Conservation (phyloP, 2,797 vertebrate genomes). For the Synaphobranchus kaupii region DNA sequence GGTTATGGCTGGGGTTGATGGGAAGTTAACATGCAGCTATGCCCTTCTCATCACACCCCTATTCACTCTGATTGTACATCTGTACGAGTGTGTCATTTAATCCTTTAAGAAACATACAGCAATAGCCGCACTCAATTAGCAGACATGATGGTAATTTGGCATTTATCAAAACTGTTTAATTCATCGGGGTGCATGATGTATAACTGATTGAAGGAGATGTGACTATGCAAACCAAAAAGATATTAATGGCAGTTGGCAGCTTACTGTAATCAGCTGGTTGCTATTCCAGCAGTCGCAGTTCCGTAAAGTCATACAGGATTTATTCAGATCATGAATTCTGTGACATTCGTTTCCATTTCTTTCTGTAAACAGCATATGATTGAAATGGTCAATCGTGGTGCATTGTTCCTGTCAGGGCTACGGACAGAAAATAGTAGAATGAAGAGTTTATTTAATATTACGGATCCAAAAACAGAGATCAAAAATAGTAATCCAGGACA, state of each 20-base stretch:
- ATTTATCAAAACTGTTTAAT: constrained; percentile 8
- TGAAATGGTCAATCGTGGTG: not conserved
- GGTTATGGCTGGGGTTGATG: not conserved
- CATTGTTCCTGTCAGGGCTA: no score
- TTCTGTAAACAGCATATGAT: not conserved
- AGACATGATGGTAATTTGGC: not conserved
- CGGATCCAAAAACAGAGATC: no score
- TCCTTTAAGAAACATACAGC: not conserved
- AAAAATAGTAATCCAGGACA: no score
- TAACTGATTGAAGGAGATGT: not conserved
- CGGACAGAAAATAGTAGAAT: no score
- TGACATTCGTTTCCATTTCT: not conserved
- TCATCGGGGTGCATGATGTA: not conserved
- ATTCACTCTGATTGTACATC: not conserved
- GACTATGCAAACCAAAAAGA: not conserved
- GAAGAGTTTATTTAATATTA: no score
- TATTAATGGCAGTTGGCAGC: not conserved
- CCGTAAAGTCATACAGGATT: not conserved
- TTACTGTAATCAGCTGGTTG: not conserved
- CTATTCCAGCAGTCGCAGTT: not conserved
- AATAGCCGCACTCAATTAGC: not conserved
- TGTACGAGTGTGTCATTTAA: not conserved
- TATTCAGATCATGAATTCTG: not conserved
- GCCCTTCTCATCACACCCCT: not conserved
- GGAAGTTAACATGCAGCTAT: not conserved